These are phyloP conservation scores for Xyrichtys novacula DNA, from an alignment of 2,797 vertebrate species.

Conservation along the genomic window DNA sequence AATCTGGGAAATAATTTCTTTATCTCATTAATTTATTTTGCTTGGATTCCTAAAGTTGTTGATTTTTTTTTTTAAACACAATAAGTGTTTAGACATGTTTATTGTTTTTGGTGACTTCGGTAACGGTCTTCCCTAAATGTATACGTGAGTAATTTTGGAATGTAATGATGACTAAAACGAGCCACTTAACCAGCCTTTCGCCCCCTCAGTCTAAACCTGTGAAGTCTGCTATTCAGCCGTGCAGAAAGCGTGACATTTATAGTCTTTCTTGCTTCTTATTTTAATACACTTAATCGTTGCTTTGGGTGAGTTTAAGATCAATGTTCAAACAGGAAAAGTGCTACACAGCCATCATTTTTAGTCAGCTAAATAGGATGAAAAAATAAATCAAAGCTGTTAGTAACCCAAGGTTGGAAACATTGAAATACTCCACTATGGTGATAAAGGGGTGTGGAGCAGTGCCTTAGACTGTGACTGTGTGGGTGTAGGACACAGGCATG, in stretches of 20 bases:
- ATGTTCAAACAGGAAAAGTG: not conserved
- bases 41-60: constrained; percentile 20
- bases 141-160: not conserved
- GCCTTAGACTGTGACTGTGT: constrained; percentile 80
- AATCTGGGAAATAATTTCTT: constrained; percentile 27
- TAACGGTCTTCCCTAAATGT: constrained; percentile 14
- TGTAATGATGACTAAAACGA: not conserved
- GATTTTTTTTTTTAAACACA: constrained; percentile 1
- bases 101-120: constrained; percentile 16
- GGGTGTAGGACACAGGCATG: constrained; percentile 41
- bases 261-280: not conserved
- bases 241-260: not conserved
- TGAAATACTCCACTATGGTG: constrained; percentile 41
- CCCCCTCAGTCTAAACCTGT: not conserved
- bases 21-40: constrained; percentile 35
- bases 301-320: constrained; percentile 10
- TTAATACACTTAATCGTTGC: constrained; percentile 4
- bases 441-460: constrained; percentile 73
- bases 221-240: constrained; percentile 10
- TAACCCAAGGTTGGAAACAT: constrained; percentile 9
- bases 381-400: constrained; percentile 23
- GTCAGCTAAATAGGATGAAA: constrained; percentile 16
- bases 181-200: not conserved
- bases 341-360: constrained; percentile 10
- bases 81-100: constrained; percentile 36